A percentile compares a stretch with the other conserved stretches of the same genome.
Conservation (phyloP, 2,797 vertebrate species). For the Meriones psammophilus region DNA sequence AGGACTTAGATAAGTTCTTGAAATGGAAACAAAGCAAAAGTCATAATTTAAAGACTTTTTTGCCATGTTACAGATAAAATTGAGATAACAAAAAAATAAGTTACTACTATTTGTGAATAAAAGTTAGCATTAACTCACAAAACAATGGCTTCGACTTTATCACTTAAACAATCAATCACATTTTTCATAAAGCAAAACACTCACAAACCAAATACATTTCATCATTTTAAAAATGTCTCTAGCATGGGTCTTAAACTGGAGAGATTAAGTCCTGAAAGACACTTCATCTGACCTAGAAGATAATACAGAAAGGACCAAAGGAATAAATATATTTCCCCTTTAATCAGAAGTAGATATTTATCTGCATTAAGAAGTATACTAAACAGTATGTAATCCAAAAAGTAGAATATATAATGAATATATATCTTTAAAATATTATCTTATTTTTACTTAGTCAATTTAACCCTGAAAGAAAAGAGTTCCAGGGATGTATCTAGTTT, state of each 20-base stretch:
- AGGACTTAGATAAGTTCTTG: conserved; percentile 19
- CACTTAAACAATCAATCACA: conserved; percentile 44
- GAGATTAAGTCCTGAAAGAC: conserved; percentile 40
- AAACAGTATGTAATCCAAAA: conserved; percentile 41
- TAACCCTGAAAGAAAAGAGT: conserved; percentile 14
- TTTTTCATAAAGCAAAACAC: conserved; percentile 18
- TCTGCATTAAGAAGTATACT: conserved; percentile 11
- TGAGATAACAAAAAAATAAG: conserved; percentile 7
- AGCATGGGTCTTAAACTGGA: not conserved
- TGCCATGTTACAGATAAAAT: conserved; percentile 57
- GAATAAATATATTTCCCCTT: conserved; percentile 36
- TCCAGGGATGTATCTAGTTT: conserved; percentile 41
- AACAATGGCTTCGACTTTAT: conserved; percentile 50
- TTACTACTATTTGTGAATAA: not conserved
- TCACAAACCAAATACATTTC: conserved; percentile 22
- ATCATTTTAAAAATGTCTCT: conserved; percentile 35
- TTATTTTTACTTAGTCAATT: conserved; percentile 35
- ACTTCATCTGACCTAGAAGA: conserved; percentile 49
- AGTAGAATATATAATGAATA: not conserved
- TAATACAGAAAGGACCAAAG: conserved; percentile 40
- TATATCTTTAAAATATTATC: conserved; percentile 7
- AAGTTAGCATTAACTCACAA: conserved; percentile 47
- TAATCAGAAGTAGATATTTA: conserved; percentile 32
- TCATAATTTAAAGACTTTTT: conserved; percentile 45
- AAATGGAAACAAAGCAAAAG: conserved; percentile 55